Percentiles rank a stretch among this genome's conserved stretches.
These are phyloP conservation scores for Erebia palarica DNA, from an alignment of 2,888 invertebrate genomes.

Conservation along the genomic window DNA sequence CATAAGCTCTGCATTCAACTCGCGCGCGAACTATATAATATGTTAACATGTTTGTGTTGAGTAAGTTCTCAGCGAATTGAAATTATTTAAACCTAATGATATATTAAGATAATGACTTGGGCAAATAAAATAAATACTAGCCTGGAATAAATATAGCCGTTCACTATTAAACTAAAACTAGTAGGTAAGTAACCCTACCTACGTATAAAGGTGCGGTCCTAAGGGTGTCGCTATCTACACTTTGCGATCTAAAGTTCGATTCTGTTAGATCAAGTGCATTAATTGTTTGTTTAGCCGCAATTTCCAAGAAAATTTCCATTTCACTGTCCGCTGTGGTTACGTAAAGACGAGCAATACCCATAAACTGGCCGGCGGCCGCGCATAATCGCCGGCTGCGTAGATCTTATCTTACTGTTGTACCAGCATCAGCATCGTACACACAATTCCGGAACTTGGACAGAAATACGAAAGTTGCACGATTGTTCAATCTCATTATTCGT, in stretches of 20 bases:
- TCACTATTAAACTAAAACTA: too few species aligned
- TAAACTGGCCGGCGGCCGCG: slow-evolving; percentile 44
- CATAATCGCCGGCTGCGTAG: slow-evolving; percentile 42
- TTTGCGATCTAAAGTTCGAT: background rate
- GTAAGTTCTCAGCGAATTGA: too few species aligned
- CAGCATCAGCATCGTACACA: slow-evolving; percentile 44
- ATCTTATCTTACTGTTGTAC: slow-evolving; percentile 59
- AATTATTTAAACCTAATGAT: too few species aligned
- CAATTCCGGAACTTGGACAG: slow-evolving; percentile 50
- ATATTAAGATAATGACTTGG: too few species aligned
- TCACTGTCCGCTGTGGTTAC: slow-evolving; percentile 29
- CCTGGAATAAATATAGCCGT: too few species aligned
- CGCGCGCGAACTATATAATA: too few species aligned
- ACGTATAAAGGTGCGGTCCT: too few species aligned
- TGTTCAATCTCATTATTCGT: slow-evolving; percentile 38
- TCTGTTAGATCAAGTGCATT: background rate
- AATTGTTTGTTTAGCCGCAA: background rate
- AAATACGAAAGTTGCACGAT: slow-evolving; percentile 47
- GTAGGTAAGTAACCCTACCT: too few species aligned
- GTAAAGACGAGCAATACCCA: slow-evolving; percentile 49
- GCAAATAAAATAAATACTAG: too few species aligned
- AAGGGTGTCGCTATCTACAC: too few species aligned
- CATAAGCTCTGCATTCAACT: too few species aligned
- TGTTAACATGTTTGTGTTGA: too few species aligned
- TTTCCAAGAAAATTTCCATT: slow-evolving; percentile 28